Evolutionary conservation across 2,113 vertebrate species (phyloP).

Genomic region (Xiphias gladius): DNA sequence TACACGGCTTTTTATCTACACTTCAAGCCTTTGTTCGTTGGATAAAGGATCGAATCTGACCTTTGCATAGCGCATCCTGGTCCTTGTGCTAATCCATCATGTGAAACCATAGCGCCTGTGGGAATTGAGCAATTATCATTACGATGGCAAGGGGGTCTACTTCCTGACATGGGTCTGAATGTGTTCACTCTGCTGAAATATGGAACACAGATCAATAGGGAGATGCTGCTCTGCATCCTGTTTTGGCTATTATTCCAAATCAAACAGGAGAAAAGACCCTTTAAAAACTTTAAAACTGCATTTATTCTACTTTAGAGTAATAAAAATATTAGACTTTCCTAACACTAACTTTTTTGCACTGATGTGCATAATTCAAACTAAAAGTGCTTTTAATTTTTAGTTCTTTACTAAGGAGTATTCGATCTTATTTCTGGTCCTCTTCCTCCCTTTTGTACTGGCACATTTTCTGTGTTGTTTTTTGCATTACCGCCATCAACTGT

Average conservation of each 20-base stretch:
- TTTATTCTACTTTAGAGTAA: too few species aligned
- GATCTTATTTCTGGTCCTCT: too few species aligned
- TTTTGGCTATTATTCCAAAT: not conserved
- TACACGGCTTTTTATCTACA: not conserved
- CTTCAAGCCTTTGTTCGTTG: constrained; percentile 10
- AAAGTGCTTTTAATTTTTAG: too few species aligned
- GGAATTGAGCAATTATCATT: constrained; percentile 47
- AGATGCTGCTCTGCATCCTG: constrained; percentile 43
- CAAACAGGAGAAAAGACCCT: not conserved
- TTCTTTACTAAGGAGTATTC: too few species aligned
- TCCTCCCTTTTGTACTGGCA: too few species aligned
- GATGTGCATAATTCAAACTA: too few species aligned
- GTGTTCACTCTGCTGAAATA: constrained; percentile 33
- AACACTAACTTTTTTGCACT: too few species aligned
- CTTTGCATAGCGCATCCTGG: constrained; percentile 40
- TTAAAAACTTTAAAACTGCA: too few species aligned
- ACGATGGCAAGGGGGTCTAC: not conserved
- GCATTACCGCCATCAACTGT: too few species aligned
- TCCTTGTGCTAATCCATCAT: constrained; percentile 17
- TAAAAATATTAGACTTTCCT: too few species aligned
- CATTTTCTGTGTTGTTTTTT: too few species aligned
- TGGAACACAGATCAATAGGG: constrained; percentile 33
- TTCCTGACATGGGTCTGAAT: constrained; percentile 38
- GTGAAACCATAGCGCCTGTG: constrained; percentile 25
- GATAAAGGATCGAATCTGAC: constrained; percentile 43